Conservation (phyloP, 53 echinoderm and acorn worm species). For the Arbacia lixula region DNA sequence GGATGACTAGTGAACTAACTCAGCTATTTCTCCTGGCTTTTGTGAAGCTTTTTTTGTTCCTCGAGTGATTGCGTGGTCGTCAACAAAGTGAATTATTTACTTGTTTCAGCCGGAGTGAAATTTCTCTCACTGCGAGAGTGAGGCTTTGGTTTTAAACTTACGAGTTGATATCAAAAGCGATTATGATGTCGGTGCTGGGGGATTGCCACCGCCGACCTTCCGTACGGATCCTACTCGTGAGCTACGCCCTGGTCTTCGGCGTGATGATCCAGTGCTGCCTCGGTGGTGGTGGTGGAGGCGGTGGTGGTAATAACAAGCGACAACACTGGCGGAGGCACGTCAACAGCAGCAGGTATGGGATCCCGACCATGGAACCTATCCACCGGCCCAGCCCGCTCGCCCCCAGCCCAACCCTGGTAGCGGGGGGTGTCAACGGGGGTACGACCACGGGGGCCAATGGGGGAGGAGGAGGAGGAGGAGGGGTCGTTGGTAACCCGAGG, state of each 20-base stretch:
- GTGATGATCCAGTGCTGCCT: background rate
- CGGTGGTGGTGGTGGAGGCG: no score
- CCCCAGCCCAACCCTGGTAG: slow-evolving; percentile 12
- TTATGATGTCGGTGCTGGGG: background rate
- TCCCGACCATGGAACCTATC: slow-evolving; percentile 22
- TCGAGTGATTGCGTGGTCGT: no score
- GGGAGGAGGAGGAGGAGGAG: slow-evolving; percentile 1
- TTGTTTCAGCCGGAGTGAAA: no score
- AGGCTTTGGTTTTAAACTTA: no score
- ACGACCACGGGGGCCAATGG: no score
- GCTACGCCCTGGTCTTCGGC: slow-evolving; percentile 26
- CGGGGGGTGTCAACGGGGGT: background rate
- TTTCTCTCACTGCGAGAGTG: no score
- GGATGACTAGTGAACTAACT: no score
- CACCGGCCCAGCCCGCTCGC: slow-evolving; percentile 25
- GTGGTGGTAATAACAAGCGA: no score
- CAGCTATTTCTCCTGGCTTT: no score
- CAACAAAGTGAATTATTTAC: no score
- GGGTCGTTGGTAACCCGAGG: background rate
- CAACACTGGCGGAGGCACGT: no score
- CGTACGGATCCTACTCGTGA: slow-evolving; percentile 6
- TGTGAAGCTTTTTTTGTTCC: no score
- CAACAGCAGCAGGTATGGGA: slow-evolving; percentile 7
- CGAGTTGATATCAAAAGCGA: background rate
- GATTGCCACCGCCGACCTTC: background rate